A percentile compares a stretch with the other conserved stretches of the same genome.
Evolutionary conservation across 1,140 invertebrate species (phyloP).

Genomic region (Belonocnema kinseyi): DNA sequence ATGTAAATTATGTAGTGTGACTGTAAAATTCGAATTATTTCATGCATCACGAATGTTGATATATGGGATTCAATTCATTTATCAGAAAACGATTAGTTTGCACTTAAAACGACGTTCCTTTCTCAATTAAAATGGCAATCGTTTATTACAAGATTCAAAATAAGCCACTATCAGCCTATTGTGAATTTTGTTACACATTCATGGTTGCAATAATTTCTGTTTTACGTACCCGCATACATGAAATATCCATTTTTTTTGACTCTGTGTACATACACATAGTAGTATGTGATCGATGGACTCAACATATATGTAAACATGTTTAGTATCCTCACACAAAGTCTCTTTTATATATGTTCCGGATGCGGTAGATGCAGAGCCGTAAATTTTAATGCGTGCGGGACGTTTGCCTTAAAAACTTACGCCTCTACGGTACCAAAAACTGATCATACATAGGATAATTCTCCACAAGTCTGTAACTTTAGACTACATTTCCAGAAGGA

Average conservation of each 20-base stretch:
- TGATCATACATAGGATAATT: neutral
- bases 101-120: neutral
- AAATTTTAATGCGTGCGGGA: slow-evolving; percentile 2
- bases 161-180: neutral
- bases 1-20: neutral
- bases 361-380: slow-evolving; percentile 17
- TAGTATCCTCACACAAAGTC: slow-evolving; percentile 5
- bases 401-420: slow-evolving; percentile 19
- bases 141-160: slow-evolving; percentile 9
- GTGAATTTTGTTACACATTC: slow-evolving; percentile 8
- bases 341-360: slow-evolving; percentile 6
- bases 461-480: no score
- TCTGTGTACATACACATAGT: neutral
- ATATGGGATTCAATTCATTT: slow-evolving; percentile 6
- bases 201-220: neutral
- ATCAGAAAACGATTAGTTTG: slow-evolving; percentile 28
- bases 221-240: neutral
- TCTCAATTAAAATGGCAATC: slow-evolving; percentile 8
- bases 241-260: slow-evolving; percentile 19
- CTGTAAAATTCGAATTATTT: neutral
- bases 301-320: neutral
- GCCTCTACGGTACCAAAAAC: neutral
- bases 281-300: neutral
- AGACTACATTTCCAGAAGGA: no score
- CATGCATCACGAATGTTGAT: neutral